These are phyloP conservation scores for Oncorhynchus clarkii DNA, from an alignment of 2,113 vertebrate genomes.

Conservation along the genomic window DNA sequence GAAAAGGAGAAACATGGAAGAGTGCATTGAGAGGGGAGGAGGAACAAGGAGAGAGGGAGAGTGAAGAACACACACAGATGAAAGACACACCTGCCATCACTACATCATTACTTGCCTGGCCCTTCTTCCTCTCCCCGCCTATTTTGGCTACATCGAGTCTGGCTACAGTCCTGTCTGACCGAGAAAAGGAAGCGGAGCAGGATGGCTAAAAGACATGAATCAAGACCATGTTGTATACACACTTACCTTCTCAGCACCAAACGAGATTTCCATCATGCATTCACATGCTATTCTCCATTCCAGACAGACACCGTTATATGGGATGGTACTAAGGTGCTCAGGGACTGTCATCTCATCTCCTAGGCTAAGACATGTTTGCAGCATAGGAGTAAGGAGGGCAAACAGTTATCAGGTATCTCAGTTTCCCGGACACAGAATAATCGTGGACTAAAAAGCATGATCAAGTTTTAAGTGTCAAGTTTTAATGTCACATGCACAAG, in stretches of 20 bases:
- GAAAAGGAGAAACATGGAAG: neutral
- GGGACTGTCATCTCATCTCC: too few relatives aligned
- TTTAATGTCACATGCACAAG: too few relatives aligned
- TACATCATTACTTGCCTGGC: slow-evolving; percentile 42
- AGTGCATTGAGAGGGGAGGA: neutral
- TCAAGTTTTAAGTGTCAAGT: too few relatives aligned
- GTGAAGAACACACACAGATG: slow-evolving; percentile 39
- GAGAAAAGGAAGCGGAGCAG: slow-evolving; percentile 1
- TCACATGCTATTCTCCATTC: neutral
- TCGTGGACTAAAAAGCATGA: too few relatives aligned
- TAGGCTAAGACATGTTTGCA: too few relatives aligned
- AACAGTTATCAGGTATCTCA: too few relatives aligned
- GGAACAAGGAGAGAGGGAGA: neutral
- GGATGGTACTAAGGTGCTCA: too few relatives aligned
- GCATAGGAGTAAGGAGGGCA: too few relatives aligned
- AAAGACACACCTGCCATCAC: slow-evolving; percentile 69
- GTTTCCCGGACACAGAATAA: too few relatives aligned
- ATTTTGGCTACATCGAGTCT: slow-evolving; percentile 50
- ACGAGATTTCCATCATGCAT: too few relatives aligned
- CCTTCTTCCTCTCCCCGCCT: slow-evolving; percentile 16
- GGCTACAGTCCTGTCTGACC: slow-evolving; percentile 12
- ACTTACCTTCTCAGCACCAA: neutral
- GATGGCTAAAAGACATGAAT: slow-evolving; percentile 5
- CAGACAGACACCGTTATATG: too few relatives aligned
- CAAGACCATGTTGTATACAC: neutral